Conservation (phyloP, 2,797 vertebrate species). For the Kryptolebias ocellatus region DNA sequence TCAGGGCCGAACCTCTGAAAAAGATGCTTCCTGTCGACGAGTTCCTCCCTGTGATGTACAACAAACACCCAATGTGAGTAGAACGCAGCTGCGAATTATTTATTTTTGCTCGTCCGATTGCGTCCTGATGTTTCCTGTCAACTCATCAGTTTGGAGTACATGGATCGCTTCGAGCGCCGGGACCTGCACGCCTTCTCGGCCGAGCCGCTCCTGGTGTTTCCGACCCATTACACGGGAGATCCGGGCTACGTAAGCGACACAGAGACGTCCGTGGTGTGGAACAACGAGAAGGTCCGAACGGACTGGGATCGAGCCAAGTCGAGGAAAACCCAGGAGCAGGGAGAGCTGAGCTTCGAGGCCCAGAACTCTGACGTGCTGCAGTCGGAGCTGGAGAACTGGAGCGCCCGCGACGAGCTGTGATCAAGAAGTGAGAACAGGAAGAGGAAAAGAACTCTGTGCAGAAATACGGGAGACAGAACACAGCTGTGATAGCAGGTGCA, state of each 20-base stretch:
- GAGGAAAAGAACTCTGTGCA: conserved; percentile 20
- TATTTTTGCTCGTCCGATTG: conserved; percentile 13
- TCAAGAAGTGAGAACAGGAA: background rate
- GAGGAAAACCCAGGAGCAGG: conserved; percentile 87
- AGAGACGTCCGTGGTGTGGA: conserved; percentile 90
- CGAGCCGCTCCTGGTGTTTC: conserved; percentile 89
- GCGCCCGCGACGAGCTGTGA: conserved; percentile 88
- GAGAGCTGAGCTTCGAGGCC: conserved; percentile 84
- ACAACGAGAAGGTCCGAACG: conserved; percentile 83
- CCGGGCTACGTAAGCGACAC: conserved; percentile 90
- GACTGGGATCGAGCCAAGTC: conserved; percentile 90
- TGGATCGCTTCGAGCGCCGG: conserved; percentile 81
- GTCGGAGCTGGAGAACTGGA: conserved; percentile 86
- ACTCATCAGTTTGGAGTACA: conserved; percentile 79
- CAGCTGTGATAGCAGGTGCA: conserved; percentile 48
- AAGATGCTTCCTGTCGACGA: conserved; percentile 92
- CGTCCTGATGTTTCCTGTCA: conserved; percentile 2
- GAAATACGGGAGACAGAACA: conserved; percentile 33
- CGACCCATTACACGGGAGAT: conserved; percentile 91
- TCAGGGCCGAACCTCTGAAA: conserved; percentile 82
- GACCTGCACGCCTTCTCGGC: conserved; percentile 87
- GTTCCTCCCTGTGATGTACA: conserved; percentile 92
- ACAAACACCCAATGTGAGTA: conserved; percentile 92
- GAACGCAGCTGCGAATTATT: background rate
- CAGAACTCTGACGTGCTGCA: conserved; percentile 87